Evolutionary conservation across 2,113 vertebrate species (phyloP).

Genomic region (Prinia subflava): DNA sequence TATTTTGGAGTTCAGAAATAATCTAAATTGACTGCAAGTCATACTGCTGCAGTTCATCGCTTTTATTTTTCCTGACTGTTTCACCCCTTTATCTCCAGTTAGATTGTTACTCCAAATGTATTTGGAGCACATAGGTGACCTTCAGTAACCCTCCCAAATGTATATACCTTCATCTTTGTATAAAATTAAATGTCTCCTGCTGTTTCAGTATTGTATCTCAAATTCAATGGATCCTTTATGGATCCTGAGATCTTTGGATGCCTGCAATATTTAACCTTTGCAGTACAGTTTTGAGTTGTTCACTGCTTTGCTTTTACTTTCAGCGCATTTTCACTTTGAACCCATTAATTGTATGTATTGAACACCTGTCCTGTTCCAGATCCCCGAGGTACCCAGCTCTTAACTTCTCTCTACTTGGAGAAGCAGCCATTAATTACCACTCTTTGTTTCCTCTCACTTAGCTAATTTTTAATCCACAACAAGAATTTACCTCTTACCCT

Average conservation of each 20-base stretch:
- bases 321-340: not conserved
- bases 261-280: not conserved
- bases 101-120: not conserved
- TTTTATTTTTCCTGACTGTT: not conserved
- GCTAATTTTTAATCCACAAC: slow-evolving; percentile 59
- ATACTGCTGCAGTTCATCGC: not conserved
- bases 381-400: slow-evolving; percentile 40
- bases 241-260: not conserved
- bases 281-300: not conserved
- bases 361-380: slow-evolving; percentile 26
- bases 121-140: not conserved
- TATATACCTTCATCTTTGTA: not conserved
- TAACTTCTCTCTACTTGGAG: slow-evolving; percentile 17
- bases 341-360: slow-evolving; percentile 54
- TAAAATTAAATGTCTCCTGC: not conserved
- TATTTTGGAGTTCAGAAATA: slow-evolving; percentile 28
- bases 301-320: not conserved
- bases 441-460: slow-evolving; percentile 58
- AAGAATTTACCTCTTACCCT: slow-evolving; percentile 50
- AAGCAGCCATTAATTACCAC: slow-evolving; percentile 37
- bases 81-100: not conserved
- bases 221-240: not conserved
- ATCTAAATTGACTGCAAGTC: not conserved
- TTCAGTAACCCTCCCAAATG: not conserved
- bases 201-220: not conserved